Evolutionary conservation across 1,140 invertebrate species (phyloP).

Genomic region (Stegodyphus dumicola): DNA sequence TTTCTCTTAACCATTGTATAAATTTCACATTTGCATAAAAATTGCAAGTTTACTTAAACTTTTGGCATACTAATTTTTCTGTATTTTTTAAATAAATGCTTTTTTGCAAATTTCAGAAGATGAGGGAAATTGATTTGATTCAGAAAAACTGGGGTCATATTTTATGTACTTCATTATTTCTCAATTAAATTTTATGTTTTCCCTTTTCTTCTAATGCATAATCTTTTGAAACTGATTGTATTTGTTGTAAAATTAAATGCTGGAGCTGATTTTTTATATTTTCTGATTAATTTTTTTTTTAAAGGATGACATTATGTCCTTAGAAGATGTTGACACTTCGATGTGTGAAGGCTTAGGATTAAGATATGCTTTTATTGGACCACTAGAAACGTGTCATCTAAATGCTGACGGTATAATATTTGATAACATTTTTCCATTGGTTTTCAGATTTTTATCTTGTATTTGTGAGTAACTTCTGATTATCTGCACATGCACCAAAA

Average conservation of each 20-base stretch:
- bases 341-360: constrained; percentile 96
- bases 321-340: constrained; percentile 90
- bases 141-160: no score
- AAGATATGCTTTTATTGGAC: constrained; percentile 94
- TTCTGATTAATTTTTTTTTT: constrained; percentile 72
- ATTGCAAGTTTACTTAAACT: no score
- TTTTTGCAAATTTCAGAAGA: no score
- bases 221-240: no score
- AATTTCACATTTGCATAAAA: no score
- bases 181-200: no score
- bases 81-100: no score
- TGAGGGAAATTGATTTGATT: no score
- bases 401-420: constrained; percentile 85
- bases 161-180: no score
- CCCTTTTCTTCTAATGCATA: no score
- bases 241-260: background rate
- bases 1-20: no score
- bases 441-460: background rate
- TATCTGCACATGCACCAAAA: background rate
- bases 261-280: background rate
- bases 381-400: constrained; percentile 92
- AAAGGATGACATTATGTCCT: constrained; percentile 79
- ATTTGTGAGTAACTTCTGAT: background rate
- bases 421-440: background rate
- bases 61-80: no score